A percentile compares a stretch with the other conserved stretches of the same genome.
Evolutionary conservation across 1,140 invertebrate genomes (phyloP).

Genomic region (Zophobas morio): DNA sequence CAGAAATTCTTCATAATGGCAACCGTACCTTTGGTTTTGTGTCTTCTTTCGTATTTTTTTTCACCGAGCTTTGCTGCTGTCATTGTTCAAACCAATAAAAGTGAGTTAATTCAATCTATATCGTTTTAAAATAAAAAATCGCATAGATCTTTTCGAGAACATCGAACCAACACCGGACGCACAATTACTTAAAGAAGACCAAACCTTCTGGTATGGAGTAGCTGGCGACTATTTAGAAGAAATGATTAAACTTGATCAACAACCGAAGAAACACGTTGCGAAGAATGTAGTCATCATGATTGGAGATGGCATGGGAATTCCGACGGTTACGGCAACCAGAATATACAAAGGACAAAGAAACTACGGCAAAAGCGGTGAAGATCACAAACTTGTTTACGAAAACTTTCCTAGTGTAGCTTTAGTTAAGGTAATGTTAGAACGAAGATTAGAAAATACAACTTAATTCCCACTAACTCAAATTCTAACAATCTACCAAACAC

Average conservation of each 20-base stretch:
- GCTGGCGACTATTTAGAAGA: conserved; percentile 30
- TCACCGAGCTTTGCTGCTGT: neutral
- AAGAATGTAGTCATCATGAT: conserved; percentile 80
- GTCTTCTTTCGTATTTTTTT: neutral
- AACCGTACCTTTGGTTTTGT: neutral
- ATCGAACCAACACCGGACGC: conserved; percentile 32
- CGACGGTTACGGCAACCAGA: conserved; percentile 82
- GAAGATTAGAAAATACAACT: neutral
- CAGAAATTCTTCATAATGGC: neutral
- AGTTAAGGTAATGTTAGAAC: conserved; percentile 73
- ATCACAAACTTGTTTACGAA: conserved; percentile 79
- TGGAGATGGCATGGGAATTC: conserved; percentile 86
- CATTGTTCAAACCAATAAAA: neutral
- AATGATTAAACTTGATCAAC: conserved; percentile 22
- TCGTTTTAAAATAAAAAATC: neutral
- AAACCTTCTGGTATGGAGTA: conserved; percentile 40
- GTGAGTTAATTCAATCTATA: neutral
- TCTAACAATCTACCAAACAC: neutral
- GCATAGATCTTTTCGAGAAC: conserved; percentile 20
- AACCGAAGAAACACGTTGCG: conserved; percentile 7
- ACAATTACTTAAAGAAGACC: conserved; percentile 33
- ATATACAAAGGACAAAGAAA: conserved; percentile 75
- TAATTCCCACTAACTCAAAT: neutral
- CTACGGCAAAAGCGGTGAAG: conserved; percentile 74
- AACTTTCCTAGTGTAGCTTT: conserved; percentile 81